These are phyloP conservation scores for Sarcophilus harrisii DNA, from an alignment of 2,797 vertebrate species.

Conservation along the genomic window DNA sequence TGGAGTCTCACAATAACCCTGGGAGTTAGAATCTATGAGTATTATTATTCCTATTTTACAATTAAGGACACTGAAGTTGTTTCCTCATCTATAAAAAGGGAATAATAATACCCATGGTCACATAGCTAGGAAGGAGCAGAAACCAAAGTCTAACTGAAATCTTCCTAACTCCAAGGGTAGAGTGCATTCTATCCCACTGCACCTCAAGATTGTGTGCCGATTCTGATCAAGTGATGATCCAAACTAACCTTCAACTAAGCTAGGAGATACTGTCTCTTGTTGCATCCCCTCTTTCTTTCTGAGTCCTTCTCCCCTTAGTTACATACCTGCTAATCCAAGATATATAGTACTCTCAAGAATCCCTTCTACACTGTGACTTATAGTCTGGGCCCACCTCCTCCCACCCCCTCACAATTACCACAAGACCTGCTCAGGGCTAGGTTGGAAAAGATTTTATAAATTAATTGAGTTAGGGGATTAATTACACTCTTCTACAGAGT, in stretches of 20 bases:
- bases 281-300: not conserved
- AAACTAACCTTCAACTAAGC: no score
- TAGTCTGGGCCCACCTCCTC: not conserved
- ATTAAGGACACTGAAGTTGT: no score
- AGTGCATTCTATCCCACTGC: no score
- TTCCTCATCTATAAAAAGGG: no score
- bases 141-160: not conserved
- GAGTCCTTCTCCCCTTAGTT: not conserved
- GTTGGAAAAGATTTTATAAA: not conserved
- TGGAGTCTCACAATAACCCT: not conserved
- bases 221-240: not conserved
- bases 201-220: no score
- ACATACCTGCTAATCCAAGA: not conserved
- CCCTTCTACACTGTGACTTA: not conserved
- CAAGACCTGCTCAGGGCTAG: not conserved
- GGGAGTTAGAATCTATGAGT: not conserved
- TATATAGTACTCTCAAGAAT: not conserved
- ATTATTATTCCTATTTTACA: not conserved
- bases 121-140: not conserved
- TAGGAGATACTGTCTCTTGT: not conserved
- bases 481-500: not conserved
- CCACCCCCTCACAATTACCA: not conserved
- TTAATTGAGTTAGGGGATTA: not conserved
- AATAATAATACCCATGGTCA: not conserved
- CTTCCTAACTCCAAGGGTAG: not conserved